These are phyloP conservation scores for Spongia lamella DNA, from an alignment of 37 sponge, comb jelly and placozoan species.

Conservation along the genomic window DNA sequence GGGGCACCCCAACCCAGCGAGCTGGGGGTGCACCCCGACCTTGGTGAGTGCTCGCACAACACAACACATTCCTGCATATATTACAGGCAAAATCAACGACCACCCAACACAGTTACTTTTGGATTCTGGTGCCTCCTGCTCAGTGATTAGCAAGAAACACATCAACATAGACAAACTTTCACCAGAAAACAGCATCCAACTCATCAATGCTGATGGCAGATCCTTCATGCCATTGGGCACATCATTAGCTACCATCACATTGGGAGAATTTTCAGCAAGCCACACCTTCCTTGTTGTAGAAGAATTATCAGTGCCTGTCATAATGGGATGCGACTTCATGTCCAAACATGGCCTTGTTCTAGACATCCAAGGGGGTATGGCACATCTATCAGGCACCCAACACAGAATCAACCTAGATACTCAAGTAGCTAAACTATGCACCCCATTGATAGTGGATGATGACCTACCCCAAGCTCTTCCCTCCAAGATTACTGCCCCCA, in stretches of 20 bases:
- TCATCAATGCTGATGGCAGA: constrained; percentile 19
- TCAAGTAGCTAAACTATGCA: too few relatives aligned
- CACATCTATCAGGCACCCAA: too few relatives aligned
- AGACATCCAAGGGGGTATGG: too few relatives aligned
- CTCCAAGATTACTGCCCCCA: background rate
- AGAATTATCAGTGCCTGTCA: background rate
- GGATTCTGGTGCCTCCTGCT: too few relatives aligned
- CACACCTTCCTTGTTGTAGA: constrained; percentile 7
- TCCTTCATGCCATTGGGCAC: background rate
- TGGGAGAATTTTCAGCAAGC: background rate
- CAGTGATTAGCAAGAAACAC: background rate
- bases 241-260: background rate
- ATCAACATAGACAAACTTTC: background rate
- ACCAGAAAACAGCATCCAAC: background rate
- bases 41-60: too few relatives aligned
- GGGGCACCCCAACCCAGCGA: too few relatives aligned
- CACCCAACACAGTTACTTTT: too few relatives aligned
- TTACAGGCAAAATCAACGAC: too few relatives aligned
- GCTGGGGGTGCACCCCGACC: too few relatives aligned
- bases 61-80: too few relatives aligned
- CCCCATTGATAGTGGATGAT: background rate
- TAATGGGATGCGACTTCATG: constrained; percentile 7
- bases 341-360: too few relatives aligned
- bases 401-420: too few relatives aligned
- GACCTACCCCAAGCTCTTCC: constrained; percentile 2